These are phyloP conservation scores for Chirona hameri DNA, from an alignment of 2,888 invertebrate species.

Conservation along the genomic window DNA sequence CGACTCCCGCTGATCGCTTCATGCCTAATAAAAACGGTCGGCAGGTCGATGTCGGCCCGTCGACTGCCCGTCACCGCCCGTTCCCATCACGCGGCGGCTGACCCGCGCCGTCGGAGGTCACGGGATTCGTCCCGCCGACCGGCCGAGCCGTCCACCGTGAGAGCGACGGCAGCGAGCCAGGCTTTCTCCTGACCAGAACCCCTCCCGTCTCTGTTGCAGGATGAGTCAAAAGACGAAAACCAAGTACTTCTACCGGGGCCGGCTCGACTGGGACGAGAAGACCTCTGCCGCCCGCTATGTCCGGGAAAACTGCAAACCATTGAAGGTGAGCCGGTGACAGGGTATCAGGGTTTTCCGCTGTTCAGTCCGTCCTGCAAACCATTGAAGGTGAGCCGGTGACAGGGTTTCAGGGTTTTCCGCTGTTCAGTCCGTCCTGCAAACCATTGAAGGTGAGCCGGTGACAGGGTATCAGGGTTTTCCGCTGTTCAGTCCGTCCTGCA, in stretches of 20 bases:
- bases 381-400: neutral
- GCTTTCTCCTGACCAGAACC: slow-evolving; percentile 34
- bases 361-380: no score
- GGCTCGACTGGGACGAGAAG: slow-evolving; percentile 96
- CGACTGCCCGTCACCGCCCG: no score
- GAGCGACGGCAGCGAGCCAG: slow-evolving; percentile 3
- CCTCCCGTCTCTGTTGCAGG: slow-evolving; percentile 22
- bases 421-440: no score
- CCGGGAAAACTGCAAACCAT: slow-evolving; percentile 93
- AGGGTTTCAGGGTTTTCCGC: no score
- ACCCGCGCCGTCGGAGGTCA: neutral
- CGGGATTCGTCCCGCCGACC: no score
- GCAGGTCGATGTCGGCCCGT: no score
- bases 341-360: no score
- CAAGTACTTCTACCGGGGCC: slow-evolving; percentile 92
- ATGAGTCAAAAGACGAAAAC: slow-evolving; percentile 75
- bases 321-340: slow-evolving; percentile 51
- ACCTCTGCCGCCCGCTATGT: slow-evolving; percentile 96
- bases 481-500: no score
- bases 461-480: no score
- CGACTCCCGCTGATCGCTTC: no score
- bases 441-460: neutral
- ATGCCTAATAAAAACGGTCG: no score
- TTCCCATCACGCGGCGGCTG: slow-evolving; percentile 31
- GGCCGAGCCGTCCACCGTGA: no score